phyloP scores from a whole-genome alignment of 2,888 invertebrate genomes.

The Oligia strigilis region DNA sequence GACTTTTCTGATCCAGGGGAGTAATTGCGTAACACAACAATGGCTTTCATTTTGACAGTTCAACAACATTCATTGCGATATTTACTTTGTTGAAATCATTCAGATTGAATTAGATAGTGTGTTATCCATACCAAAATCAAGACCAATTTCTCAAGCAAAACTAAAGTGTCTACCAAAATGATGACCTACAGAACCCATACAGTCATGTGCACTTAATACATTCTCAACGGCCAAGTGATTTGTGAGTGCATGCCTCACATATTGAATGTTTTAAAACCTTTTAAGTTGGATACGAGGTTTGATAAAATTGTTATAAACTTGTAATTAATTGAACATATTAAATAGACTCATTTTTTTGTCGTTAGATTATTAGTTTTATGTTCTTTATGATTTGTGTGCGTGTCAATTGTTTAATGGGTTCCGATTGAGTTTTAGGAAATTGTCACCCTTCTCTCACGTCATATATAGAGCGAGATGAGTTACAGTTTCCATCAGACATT shows the following conservation, averaged over 20 bases:
- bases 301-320: conserved; percentile 85
- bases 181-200: conserved; percentile 65
- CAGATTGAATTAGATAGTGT: neutral
- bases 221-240: conserved; percentile 77
- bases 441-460: neutral
- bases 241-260: conserved; percentile 80
- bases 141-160: neutral
- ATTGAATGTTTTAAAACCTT: conserved; percentile 88
- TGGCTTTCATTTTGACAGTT: neutral
- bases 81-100: neutral
- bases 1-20: neutral
- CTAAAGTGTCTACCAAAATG: neutral
- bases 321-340: conserved; percentile 86
- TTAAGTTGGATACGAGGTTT: conserved; percentile 78
- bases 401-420: conserved; percentile 28
- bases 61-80: neutral
- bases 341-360: conserved; percentile 71
- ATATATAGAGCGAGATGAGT: neutral
- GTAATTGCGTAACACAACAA: neutral
- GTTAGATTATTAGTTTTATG: conserved; percentile 37
- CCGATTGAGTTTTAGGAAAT: neutral
- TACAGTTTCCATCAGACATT: neutral
- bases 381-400: conserved; percentile 23
- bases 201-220: conserved; percentile 41
- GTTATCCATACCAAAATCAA: neutral